Evolutionary conservation across 1,140 invertebrate species (phyloP).

Genomic region (Ips nitidus): DNA sequence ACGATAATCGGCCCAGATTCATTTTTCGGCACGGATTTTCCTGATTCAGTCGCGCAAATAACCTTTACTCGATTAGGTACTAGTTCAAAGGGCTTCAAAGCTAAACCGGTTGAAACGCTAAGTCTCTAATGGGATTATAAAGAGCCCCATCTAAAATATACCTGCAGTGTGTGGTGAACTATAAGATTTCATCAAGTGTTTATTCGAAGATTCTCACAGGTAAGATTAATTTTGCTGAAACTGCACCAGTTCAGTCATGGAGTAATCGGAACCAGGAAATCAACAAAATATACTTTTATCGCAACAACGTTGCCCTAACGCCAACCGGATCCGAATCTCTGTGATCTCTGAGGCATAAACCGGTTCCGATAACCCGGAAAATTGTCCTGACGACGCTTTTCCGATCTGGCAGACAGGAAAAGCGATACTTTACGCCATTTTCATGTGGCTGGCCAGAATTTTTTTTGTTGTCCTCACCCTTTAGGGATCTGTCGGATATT

Average conservation of each 20-base stretch:
- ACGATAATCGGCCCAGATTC: slow-evolving; percentile 24
- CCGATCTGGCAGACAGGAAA: slow-evolving; percentile 31
- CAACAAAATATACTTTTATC: background rate
- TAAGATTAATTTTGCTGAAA: too few relatives aligned
- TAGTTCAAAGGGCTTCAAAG: slow-evolving; percentile 8
- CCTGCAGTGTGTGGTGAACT: slow-evolving; percentile 2
- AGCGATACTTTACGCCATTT: slow-evolving; percentile 30
- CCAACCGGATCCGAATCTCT: background rate
- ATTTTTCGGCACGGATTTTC: slow-evolving; percentile 25
- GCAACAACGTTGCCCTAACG: background rate
- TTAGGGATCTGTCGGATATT: slow-evolving; percentile 8
- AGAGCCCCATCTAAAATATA: slow-evolving; percentile 1
- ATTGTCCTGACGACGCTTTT: slow-evolving; percentile 24
- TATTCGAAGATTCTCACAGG: too few relatives aligned
- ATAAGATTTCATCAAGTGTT: background rate
- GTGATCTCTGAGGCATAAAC: slow-evolving; percentile 27
- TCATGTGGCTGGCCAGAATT: slow-evolving; percentile 12
- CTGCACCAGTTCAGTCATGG: too few relatives aligned
- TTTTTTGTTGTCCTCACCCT: slow-evolving; percentile 17
- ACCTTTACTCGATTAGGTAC: slow-evolving; percentile 19
- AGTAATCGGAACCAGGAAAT: background rate
- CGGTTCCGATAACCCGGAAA: slow-evolving; percentile 29
- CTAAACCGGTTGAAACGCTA: slow-evolving; percentile 5
- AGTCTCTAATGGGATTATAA: slow-evolving; percentile 22
- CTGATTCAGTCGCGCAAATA: slow-evolving; percentile 28